Conservation (phyloP, 2,888 invertebrate species). For the Zygaena filipendulae region DNA sequence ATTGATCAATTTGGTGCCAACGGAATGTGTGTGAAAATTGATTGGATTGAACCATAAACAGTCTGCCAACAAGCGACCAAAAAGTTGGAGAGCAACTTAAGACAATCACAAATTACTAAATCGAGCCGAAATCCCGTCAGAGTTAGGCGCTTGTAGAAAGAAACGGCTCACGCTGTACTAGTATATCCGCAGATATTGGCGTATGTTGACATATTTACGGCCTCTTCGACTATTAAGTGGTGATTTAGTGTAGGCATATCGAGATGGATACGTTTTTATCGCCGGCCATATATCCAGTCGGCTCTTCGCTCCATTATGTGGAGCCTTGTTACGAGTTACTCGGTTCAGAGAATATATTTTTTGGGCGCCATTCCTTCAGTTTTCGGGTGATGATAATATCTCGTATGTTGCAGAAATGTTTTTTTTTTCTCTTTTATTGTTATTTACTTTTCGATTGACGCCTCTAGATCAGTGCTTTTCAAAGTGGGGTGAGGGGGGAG, state of each 20-base stretch:
- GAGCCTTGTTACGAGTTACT: constrained; percentile 31
- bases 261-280: constrained; percentile 68
- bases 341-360: constrained; percentile 15
- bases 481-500: too few relatives aligned
- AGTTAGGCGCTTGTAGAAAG: neutral
- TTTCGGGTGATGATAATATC: too few relatives aligned
- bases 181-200: constrained; percentile 55
- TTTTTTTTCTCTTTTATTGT: too few relatives aligned
- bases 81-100: too few relatives aligned
- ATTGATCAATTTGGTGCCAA: too few relatives aligned
- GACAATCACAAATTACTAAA: neutral
- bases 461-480: too few relatives aligned
- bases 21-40: too few relatives aligned
- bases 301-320: constrained; percentile 52
- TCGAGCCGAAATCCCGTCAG: neutral
- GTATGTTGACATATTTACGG: constrained; percentile 66
- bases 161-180: neutral
- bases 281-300: constrained; percentile 54
- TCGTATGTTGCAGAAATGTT: too few relatives aligned
- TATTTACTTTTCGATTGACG: too few relatives aligned
- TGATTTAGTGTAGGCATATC: constrained; percentile 64
- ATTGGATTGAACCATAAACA: too few relatives aligned
- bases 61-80: too few relatives aligned
- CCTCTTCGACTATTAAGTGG: constrained; percentile 62
- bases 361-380: constrained; percentile 19